These are phyloP conservation scores for Phyllostomus discolor DNA, from an alignment of 2,113 vertebrate genomes.

Conservation along the genomic window DNA sequence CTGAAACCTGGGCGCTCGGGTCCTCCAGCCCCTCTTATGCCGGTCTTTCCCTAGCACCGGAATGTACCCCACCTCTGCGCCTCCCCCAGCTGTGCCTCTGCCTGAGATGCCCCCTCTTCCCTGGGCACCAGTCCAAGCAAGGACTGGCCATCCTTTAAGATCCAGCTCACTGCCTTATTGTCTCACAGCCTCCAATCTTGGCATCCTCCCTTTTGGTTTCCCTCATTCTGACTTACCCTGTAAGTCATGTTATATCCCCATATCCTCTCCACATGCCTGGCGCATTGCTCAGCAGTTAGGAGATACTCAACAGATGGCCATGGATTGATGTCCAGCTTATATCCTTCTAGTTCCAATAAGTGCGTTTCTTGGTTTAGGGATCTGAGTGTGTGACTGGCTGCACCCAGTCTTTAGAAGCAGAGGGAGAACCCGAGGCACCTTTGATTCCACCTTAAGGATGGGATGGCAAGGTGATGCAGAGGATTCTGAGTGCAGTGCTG, in stretches of 20 bases:
- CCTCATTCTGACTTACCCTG: background rate
- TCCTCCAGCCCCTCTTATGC: background rate
- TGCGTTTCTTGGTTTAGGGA: background rate
- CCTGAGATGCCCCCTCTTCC: background rate
- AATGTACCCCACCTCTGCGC: too few species aligned
- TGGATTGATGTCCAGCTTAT: background rate
- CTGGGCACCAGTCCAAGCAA: background rate
- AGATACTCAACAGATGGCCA: background rate
- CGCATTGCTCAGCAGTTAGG: background rate
- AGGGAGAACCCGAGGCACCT: background rate
- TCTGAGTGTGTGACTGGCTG: background rate
- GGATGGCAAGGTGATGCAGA: too few species aligned
- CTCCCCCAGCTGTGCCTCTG: background rate
- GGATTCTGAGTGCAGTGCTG: too few species aligned
- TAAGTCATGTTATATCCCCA: background rate
- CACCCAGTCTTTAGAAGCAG: background rate
- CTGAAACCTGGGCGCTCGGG: background rate
- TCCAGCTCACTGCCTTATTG: rapidly evolving
- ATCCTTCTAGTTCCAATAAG: background rate
- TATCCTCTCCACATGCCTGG: background rate
- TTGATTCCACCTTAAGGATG: background rate
- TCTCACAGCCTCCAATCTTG: background rate
- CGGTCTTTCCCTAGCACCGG: background rate
- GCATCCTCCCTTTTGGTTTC: background rate
- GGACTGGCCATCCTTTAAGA: background rate